Evolutionary conservation across 2,113 vertebrate genomes (phyloP).

Genomic region (Lophura nycthemera): DNA sequence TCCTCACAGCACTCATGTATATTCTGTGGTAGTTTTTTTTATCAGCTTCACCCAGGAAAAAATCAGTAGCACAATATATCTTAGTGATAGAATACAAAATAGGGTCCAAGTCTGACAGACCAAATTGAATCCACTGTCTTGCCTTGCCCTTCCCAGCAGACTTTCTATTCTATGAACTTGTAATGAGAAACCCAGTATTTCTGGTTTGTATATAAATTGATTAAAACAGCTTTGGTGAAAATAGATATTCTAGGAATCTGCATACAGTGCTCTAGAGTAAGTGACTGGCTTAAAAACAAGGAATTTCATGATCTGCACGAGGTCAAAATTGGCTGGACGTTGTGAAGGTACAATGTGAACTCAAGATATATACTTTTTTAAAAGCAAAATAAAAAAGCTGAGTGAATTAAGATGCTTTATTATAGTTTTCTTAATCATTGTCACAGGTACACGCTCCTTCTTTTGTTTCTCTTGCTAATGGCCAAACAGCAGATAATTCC

Average conservation of each 20-base stretch:
- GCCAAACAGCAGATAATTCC: neutral
- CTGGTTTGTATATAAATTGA: neutral
- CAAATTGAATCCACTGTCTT: neutral
- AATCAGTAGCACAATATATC: neutral
- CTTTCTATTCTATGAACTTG: neutral
- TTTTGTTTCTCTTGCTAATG: neutral
- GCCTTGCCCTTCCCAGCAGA: neutral
- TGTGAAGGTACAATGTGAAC: neutral
- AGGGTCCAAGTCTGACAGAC: neutral
- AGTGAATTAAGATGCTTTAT: neutral
- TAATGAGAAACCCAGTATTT: neutral
- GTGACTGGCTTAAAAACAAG: neutral
- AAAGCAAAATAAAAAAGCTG: neutral
- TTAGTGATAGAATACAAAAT: neutral
- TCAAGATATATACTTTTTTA: neutral
- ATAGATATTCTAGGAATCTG: neutral
- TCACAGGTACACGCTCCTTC: neutral
- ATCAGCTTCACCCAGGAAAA: neutral
- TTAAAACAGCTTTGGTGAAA: neutral
- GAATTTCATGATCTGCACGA: neutral
- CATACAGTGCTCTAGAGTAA: neutral
- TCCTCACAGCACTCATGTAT: neutral
- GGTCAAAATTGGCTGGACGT: neutral
- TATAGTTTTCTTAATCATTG: neutral
- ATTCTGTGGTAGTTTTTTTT: neutral